Base-by-base conservation (phyloP, 2,113 vertebrate species). In the Sebastes fasciatus region DNA sequence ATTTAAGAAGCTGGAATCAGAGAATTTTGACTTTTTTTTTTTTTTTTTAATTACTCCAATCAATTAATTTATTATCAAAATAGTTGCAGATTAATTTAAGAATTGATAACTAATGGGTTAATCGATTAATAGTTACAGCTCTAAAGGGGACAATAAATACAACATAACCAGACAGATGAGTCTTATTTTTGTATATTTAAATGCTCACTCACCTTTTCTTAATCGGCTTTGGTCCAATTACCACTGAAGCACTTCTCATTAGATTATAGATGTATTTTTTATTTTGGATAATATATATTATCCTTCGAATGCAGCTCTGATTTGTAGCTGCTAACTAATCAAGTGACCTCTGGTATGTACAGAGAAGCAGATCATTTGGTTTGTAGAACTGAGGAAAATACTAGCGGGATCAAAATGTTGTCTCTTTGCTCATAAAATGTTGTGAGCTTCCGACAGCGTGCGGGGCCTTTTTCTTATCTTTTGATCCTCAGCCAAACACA, bases 401-500 rank as follows among this genome's bases (percentile, higher is more conserved):
- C 51, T 48, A 48, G 52, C 34, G 46, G 71, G 49, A 26, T 42
- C n/a, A 16, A 83, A 80, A 75, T 73, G 55, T 63, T 81, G 51
- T 80, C 26, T 63, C 76, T 76, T 74, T 61, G 63, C 67, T 75
- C 10, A 61, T 19, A 23, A 76, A 71, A 71, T 21, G 14, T 79
- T 70, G 75, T 77, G 71, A 45, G 45, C 77, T 73, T 77, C 83
- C 82, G 76, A 79, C 82, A 61, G 46, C 2, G 2, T 40, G 12
- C 13, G 5, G 82, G 74, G 85, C 80, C 64, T 34, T 89, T 67
- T 82, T 77, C 74, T 75, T 63, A 77, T 87, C 81, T 86, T 85
- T 80, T 86, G 73, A 88, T 85, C 77, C 73, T 77, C 61, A 63
- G 80, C 77, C 77, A 80, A 86, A 89, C 88, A 77, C 70, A 84